These are phyloP conservation scores for Temnothorax ravouxi DNA, from an alignment of 2,888 invertebrate genomes.

Conservation along the genomic window DNA sequence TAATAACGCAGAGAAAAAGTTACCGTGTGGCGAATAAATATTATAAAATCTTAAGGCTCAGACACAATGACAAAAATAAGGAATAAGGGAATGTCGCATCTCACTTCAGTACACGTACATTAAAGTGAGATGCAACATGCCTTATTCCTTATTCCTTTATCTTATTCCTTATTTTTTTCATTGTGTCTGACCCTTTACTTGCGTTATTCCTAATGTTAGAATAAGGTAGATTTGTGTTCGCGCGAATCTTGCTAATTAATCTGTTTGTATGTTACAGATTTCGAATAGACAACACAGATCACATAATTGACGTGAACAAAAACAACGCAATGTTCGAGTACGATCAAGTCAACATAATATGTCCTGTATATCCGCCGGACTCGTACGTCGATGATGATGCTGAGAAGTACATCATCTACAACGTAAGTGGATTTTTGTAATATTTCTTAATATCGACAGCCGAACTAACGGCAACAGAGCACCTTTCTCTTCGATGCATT, in stretches of 20 bases:
- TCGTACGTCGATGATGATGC: constrained; percentile 94
- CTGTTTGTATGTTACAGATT: constrained; percentile 89
- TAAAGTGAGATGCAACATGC: no score
- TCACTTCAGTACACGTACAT: no score
- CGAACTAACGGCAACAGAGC: no score
- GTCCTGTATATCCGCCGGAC: constrained; percentile 96
- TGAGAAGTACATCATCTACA: constrained; percentile 98
- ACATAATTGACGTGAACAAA: constrained; percentile 98
- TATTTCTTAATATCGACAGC: constrained; percentile 4
- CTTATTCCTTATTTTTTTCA: no score
- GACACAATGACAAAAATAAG: no score
- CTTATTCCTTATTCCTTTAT: no score
- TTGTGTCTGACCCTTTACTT: no score
- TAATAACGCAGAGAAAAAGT: not conserved
- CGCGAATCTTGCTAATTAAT: constrained; percentile 19
- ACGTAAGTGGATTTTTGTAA: constrained; percentile 88
- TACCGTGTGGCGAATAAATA: not conserved
- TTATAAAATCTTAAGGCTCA: not conserved
- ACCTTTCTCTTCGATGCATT: not conserved
- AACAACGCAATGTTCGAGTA: constrained; percentile 97
- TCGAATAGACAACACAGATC: constrained; percentile 98
- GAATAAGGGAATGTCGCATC: no score
- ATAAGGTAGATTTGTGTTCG: not conserved
- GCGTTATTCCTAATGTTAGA: not conserved
- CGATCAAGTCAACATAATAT: constrained; percentile 98